Base-by-base conservation (phyloP, 2,888 invertebrate genomes). In the Sphecodes monilicornis region DNA sequence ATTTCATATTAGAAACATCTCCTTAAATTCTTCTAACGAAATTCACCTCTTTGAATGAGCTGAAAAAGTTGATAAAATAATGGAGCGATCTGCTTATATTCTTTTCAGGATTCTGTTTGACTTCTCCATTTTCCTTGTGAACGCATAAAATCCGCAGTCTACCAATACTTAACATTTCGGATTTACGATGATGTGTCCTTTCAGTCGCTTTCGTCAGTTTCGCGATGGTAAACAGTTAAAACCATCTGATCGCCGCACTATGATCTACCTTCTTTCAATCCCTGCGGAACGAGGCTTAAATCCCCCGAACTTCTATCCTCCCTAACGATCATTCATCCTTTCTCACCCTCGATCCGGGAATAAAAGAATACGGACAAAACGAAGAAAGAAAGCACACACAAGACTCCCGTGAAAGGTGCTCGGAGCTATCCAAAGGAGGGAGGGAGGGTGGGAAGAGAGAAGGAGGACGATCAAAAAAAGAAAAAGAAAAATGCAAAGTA, bases 291-390 rank as follows among this genome's bases (percentile, higher is more conserved):
- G 71, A 82, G 78, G 72, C 78, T 82, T 78, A 72, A 79, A 76
- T 29, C 79, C 69, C 69, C 43, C 72, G 72, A 76, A 50, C 46
- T 22, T 64, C 80, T 74, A 54, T 80, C 85, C 80, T 80, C 80
- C 85, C 72, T 86, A 83, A 86, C 86, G 80, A 86, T 89, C 89
- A 86, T 85, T 89, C 88, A 84, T 89, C 75, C 81, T 86, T 82
- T 85, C 81, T 89, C 86, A 80, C 78, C 82, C 89, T 89, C 82
- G 85, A 88, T 76, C 76, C 68, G 60, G 75, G 66, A 82, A 80
- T 75, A 76, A 85, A 80, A 80, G 85, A 85, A 78, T 74, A 84
- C 86, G 85, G 68, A 22, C 66, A 74, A 57, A 66, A 41, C 54
- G 26, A 60, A 50, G 75, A 76, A 79, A 79, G 80, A 79, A 79